Base-by-base conservation (phyloP, 2,113 vertebrate genomes). In the Athene noctua region DNA sequence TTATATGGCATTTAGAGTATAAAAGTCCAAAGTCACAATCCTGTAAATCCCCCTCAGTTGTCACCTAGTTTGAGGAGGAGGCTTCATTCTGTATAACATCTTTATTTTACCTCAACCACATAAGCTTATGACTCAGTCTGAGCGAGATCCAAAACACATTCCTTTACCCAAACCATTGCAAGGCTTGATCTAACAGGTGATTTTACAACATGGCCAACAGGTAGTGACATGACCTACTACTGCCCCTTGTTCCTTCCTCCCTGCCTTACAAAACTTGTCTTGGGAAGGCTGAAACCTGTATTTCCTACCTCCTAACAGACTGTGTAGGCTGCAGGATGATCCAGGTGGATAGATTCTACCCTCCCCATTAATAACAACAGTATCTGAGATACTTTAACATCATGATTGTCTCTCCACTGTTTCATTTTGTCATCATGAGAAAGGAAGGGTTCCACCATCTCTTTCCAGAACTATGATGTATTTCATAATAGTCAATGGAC, bases 1-100 rank as follows among this genome's bases (percentile, higher is more conserved):
- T 85, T 52, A 51, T 1, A 29, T 0, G 7, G 73, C 47, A n/a
- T 72, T 40, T 40, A 55, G 46, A 23, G 11, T 23, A 54, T 2
- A 7, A 4, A 58, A 20, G 7, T 57, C 8, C 20, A 3, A 59
- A 71, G 34, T 58, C 49, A 51, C 46, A 71, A 4, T 10, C 4
- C 15, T 63, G 52, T 80, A 79, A 91, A 79, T 57, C 10, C 51
- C 54, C 62, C 80, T 86, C 67, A 83, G 58, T 63, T 91, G 67
- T 44, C 80, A 74, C n/a, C 29, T 21, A 27, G 13, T 38, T 75
- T 47, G 61, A 81, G 38, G n/a, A 29, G 36, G 36, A 6, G 42
- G 32, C 29, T 80, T 46, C 44, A 3, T 15, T 79, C 83, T 5
- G 3, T 21, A 1, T 17, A 47, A n/a, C 11, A 20, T 15, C 0